Base-by-base conservation (phyloP, 2,797 vertebrate species). In the Sebastes paucispinis region DNA sequence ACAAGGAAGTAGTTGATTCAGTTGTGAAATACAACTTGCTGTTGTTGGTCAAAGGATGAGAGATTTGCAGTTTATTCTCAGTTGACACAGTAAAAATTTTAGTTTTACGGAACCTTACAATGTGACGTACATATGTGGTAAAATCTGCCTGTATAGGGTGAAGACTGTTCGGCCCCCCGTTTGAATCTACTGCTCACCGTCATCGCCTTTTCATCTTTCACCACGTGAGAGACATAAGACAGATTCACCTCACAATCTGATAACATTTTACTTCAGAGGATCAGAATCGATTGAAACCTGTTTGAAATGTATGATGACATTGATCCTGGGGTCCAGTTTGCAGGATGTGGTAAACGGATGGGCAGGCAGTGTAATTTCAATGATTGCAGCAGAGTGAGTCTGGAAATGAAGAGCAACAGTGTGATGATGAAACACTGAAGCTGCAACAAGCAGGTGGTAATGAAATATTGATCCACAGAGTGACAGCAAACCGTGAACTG, bases 381-480 rank as follows among this genome's bases (percentile, higher is more conserved):
- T 52, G 60, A 82, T 54, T 69, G 65, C 68, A 50, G 57, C 34
- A 47, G 62, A 69, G 66, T 2, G 50, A 58, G 29, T 69, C 20
- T 55, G 47, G 52, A 59, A 50, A 55, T 24, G 58, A 69, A 18
- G 39, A 64, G 71, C 36, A 52, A 32, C 31, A 6, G 31, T 20
- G 67, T 62, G 55, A 54, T 32, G 63, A 54, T 47, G 76, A 83
- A 81, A 85, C 52, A 1, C 50, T 52, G 73, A 63, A 25, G 73
- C 68, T 32, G 52, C 62, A 34, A 60, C 69, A 43, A 36, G 73
- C 74, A 81, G 70, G 52, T 75, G 77, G 67, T 89, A 69, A 91
- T 94, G 88, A 92, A 92, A 87, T 91, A 93, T 93, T 87, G 93
- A 94, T 93, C 72, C 32, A 67, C 75, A 57, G 34, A 73, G 64